A percentile compares a stretch with the other conserved stretches of the same genome.
These are phyloP conservation scores for cat (Felis catus) DNA, from an alignment of 2,113 vertebrate genomes.

Conservation along the genomic window F.catus_Fca126_mat1.0 CM031418.1:42273501-42274000, in stretches of 20 bases:
- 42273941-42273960: not conserved
- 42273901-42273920: not conserved
- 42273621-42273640: not conserved
- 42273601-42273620: not conserved
- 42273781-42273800: not conserved
- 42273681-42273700: not conserved
- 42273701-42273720: too few species aligned
- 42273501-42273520: conserved; percentile 44
- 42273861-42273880: not conserved
- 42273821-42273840: not conserved
- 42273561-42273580: fast-evolving
- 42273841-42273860: not conserved
- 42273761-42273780: not conserved
- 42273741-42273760: not conserved
- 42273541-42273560: not conserved
- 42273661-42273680: not conserved
- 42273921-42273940: not conserved
- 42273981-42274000: not conserved
- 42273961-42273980: not conserved
- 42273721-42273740: not conserved
- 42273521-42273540: conserved; percentile 64
- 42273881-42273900: not conserved
- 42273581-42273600: not conserved
- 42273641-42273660: not conserved
- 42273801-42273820: not conserved